Conservation (phyloP, 2,113 vertebrate genomes). For the Rafetus swinhoei region DNA sequence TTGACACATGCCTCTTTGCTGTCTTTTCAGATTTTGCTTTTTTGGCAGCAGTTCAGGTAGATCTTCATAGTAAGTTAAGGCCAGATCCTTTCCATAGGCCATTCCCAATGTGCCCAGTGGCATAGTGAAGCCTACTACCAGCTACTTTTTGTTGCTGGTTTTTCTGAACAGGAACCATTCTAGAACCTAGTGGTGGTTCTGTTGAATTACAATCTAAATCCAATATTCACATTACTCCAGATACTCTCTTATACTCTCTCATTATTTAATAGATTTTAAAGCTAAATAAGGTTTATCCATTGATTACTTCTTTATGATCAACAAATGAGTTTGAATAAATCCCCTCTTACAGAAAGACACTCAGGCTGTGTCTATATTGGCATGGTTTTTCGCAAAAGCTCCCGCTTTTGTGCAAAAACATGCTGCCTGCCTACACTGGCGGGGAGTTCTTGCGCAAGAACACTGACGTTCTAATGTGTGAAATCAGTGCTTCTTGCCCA, state of each 20-base stretch:
- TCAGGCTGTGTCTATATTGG: background rate
- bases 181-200: conserved; percentile 16
- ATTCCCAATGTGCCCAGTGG: conserved; percentile 47
- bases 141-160: conserved; percentile 56
- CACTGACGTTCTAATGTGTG: no score
- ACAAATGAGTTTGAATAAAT: background rate
- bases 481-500: no score
- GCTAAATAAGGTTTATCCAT: background rate
- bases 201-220: background rate
- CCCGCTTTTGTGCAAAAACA: no score
- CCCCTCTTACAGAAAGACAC: background rate
- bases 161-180: conserved; percentile 55
- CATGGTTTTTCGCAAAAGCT: no score
- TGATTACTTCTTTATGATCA: background rate
- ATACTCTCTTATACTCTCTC: background rate
- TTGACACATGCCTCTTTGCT: background rate
- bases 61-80: conserved; percentile 24
- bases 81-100: conserved; percentile 31
- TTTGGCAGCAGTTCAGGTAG: conserved; percentile 37
- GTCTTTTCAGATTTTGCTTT: conserved; percentile 29
- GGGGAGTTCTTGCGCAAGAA: no score
- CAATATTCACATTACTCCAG: background rate
- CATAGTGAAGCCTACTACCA: background rate
- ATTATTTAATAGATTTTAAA: background rate
- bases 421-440: no score